Percentiles rank a stretch among this genome's conserved stretches.
phyloP scores from a whole-genome alignment of 2,888 invertebrate species.

The Thera obeliscata region DNA sequence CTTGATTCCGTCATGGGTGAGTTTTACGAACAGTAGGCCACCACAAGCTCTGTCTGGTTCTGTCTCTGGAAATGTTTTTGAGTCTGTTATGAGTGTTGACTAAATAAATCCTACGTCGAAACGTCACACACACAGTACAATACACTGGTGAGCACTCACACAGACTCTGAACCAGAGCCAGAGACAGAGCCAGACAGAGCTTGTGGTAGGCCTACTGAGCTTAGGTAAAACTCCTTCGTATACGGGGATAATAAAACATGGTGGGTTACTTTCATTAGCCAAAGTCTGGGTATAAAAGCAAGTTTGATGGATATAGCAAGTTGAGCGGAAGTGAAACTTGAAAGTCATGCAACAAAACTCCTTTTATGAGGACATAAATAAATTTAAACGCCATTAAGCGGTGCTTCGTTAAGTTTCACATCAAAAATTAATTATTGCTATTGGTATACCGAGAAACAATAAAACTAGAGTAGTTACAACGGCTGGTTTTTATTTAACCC shows the following conservation, averaged over 20 bases:
- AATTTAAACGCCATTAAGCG: conserved; percentile 56
- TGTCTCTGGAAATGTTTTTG: too few species aligned
- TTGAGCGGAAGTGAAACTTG: conserved; percentile 64
- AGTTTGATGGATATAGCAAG: conserved; percentile 41
- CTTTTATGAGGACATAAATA: conserved; percentile 75
- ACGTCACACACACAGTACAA: too few species aligned
- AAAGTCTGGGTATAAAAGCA: conserved; percentile 63
- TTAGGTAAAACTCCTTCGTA: conserved; percentile 48
- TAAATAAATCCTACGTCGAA: too few species aligned
- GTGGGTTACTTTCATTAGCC: conserved; percentile 76
- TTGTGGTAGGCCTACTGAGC: conserved; percentile 28
- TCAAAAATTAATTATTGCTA: not conserved
- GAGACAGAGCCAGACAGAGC: too few species aligned
- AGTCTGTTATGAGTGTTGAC: too few species aligned
- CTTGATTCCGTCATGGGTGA: conserved; percentile 43
- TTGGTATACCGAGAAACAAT: not conserved
- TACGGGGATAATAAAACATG: conserved; percentile 75
- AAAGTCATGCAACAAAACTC: conserved; percentile 62
- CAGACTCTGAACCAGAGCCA: too few species aligned
- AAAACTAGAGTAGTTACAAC: not conserved
- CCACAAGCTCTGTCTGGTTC: too few species aligned
- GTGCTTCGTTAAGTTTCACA: not conserved
- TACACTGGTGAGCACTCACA: too few species aligned
- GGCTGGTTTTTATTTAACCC: too few species aligned
- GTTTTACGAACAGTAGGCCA: conserved; percentile 37